Percentiles rank a stretch among this genome's conserved stretches.
phyloP scores from a whole-genome alignment of 1,140 invertebrate species.

The Caligus rogercresseyi region DNA sequence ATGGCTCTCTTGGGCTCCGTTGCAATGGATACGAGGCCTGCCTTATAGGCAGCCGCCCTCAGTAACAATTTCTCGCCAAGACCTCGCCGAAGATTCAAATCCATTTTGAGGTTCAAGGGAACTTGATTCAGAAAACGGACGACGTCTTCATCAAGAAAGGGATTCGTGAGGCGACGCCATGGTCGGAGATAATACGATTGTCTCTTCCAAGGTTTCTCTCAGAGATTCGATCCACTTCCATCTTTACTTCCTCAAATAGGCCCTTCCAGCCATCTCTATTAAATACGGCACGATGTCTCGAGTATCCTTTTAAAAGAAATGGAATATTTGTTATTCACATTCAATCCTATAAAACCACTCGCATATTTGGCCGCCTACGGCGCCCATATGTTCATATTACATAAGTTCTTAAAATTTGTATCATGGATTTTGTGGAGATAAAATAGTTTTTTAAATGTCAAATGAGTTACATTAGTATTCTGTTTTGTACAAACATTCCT shows the following conservation, averaged over 20 bases:
- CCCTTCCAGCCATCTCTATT: slow-evolving; percentile 41
- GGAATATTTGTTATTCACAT: not conserved
- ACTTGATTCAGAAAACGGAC: slow-evolving; percentile 45
- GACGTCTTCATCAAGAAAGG: slow-evolving; percentile 85
- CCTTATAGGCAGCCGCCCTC: slow-evolving; percentile 48
- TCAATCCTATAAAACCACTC: no score
- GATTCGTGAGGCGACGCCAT: slow-evolving; percentile 45
- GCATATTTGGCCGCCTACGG: no score
- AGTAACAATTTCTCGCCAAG: slow-evolving; percentile 85
- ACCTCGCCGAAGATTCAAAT: slow-evolving; percentile 37
- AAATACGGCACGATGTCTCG: slow-evolving; percentile 56
- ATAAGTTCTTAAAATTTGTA: no score
- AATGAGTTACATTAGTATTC: no score
- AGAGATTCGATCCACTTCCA: slow-evolving; percentile 67
- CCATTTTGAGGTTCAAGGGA: not conserved
- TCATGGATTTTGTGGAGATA: no score
- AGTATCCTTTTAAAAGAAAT: slow-evolving; percentile 46
- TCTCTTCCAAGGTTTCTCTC: slow-evolving; percentile 80
- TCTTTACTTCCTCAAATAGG: slow-evolving; percentile 46
- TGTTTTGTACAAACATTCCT: no score
- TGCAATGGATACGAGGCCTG: slow-evolving; percentile 48
- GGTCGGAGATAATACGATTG: slow-evolving; percentile 54
- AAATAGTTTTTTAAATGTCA: no score
- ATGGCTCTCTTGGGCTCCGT: slow-evolving; percentile 65
- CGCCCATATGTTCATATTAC: no score